Base-by-base conservation (phyloP, 2,888 invertebrate genomes). In the Volucella zonaria region DNA sequence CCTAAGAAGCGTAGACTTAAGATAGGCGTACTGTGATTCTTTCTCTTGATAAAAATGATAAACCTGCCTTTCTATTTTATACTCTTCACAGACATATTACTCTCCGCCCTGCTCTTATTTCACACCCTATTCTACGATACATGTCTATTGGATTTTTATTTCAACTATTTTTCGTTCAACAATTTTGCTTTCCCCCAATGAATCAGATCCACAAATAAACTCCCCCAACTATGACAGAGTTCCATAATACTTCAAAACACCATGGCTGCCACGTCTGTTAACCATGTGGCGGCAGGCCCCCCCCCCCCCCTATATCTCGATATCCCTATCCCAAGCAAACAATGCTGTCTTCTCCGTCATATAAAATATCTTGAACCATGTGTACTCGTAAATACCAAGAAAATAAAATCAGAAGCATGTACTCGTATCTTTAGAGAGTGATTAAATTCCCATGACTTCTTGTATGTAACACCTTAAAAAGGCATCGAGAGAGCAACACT, bases 241-340 rank as follows among this genome's bases (percentile, higher is more conserved):
- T 64, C 71, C 59, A 18, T 66, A 66, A 61, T 52, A 58, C 58
- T 1, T 52, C 45, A 18, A 42, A 23, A 47, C 52, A 15, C 23
- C 23, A 23, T 23, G 23, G 1, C 23, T 54, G 38, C 15, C 51
- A 61, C 38, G 71, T 71, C 23, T 82, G 77, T 51, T 77, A 43
- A 66, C 77, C 82, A 82, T 71, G 45, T 82, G 82, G 71, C 58
- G 47, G 49, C 31, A 66, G 59, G 43, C 42, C 66, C 70, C 56
- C 52, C 12, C 15, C 18, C 42, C 66, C 70, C 56, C 52, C 12
- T 31, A 23, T n/a, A 8, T 62, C 49, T 42, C 2, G 49, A 47
- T 45, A 75, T n/a, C 14, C 49, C 12, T 38, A 70, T 43, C 47
- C 58, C 31, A 45, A 42, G 15, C 4, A 59, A 42, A 42, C 9